These are phyloP conservation scores for Neotoxoptera formosana DNA, from an alignment of 1,140 invertebrate species.

Conservation along the genomic window DNA sequence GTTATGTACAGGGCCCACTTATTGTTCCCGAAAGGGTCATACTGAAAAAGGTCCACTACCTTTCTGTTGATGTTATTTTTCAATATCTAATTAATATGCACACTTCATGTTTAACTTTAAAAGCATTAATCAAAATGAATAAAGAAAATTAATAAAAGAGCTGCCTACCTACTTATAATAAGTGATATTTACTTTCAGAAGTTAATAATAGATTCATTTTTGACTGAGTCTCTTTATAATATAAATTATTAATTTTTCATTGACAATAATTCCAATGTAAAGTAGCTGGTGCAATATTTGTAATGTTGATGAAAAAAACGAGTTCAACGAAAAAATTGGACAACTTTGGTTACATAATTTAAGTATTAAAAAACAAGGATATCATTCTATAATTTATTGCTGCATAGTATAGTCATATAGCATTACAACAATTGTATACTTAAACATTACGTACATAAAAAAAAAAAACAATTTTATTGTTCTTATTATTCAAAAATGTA, in stretches of 20 bases:
- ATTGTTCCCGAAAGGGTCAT: not conserved
- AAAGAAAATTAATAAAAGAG: not conserved
- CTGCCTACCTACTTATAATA: not conserved
- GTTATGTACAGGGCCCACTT: not conserved
- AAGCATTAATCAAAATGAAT: not conserved
- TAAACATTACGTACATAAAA: not conserved
- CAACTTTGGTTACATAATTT: not conserved
- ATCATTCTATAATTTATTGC: not conserved
- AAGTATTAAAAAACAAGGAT: not conserved
- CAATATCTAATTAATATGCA: conserved; percentile 23
- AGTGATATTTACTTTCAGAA: not conserved
- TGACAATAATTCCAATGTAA: not conserved
- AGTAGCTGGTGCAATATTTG: not conserved
- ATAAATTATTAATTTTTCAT: not conserved
- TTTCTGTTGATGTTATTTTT: not conserved
- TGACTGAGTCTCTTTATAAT: not conserved
- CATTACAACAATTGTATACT: not conserved
- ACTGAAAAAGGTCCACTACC: not conserved
- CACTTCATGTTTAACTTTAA: not conserved
- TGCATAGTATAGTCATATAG: not conserved
- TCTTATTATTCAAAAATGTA: not conserved
- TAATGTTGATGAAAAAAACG: not conserved
- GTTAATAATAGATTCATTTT: not conserved
- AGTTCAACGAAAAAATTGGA: not conserved
- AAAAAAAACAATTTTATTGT: not conserved